Percentiles rank a stretch among this genome's conserved stretches.
Evolutionary conservation across 2,113 vertebrate species (phyloP).

Genomic region (Macroglossus sobrinus): DNA sequence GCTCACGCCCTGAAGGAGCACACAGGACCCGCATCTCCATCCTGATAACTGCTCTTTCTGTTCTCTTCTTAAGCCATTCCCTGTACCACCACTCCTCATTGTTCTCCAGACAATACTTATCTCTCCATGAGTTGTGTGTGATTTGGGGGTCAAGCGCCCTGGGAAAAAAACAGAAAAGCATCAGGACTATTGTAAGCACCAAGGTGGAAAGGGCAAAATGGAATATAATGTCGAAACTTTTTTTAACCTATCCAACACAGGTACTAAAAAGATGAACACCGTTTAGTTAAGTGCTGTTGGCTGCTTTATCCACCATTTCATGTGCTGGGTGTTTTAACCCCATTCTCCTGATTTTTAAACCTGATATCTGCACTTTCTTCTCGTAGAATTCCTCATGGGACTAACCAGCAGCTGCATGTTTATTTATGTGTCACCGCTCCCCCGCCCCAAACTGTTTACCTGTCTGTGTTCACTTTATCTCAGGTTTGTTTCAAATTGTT

Average conservation of each 20-base stretch:
- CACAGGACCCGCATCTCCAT: neutral
- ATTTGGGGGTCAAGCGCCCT: neutral
- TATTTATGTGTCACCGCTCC: neutral
- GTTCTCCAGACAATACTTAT: conserved; percentile 46
- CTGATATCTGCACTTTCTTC: neutral
- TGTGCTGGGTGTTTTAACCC: neutral
- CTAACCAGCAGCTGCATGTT: neutral
- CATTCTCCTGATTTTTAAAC: neutral
- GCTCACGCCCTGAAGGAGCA: neutral
- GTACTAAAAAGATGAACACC: neutral
- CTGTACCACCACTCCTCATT: conserved; percentile 33
- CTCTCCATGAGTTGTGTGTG: conserved; percentile 25
- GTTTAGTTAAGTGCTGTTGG: neutral
- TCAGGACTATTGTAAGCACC: conserved; percentile 27
- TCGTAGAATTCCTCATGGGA: neutral
- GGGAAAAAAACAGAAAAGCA: conserved; percentile 28
- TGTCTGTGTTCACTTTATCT: neutral
- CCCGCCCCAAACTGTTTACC: neutral
- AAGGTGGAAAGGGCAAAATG: neutral
- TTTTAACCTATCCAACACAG: conserved; percentile 29
- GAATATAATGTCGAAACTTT: neutral
- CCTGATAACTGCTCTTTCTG: conserved; percentile 21
- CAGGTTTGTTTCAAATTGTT: neutral
- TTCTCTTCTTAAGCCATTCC: conserved; percentile 25
- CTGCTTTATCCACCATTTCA: neutral